Percentiles rank a stretch among this genome's conserved stretches.
These are phyloP conservation scores for Zoanthus sansibaricus DNA, from an alignment of 92 coral and sea anemone genomes.

Conservation along the genomic window DNA sequence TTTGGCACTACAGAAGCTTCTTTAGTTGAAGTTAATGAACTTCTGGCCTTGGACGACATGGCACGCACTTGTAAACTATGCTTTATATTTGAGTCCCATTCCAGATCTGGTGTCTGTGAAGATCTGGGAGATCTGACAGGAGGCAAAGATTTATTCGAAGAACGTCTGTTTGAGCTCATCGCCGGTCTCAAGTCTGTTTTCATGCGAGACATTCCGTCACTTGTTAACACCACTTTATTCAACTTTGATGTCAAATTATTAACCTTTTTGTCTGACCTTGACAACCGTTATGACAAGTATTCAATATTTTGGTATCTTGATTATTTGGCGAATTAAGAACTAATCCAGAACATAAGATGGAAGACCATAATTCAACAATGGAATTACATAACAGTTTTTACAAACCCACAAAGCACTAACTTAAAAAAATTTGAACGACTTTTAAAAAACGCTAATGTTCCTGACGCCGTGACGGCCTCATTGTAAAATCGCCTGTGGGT, in stretches of 20 bases:
- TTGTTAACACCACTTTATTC: neutral
- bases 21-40: neutral
- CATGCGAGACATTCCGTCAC: slow-evolving; percentile 34
- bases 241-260: neutral
- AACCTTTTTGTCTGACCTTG: slow-evolving; percentile 5
- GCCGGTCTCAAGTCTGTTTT: slow-evolving; percentile 35
- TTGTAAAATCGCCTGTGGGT: no score
- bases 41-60: slow-evolving; percentile 17
- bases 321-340: neutral
- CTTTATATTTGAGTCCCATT: slow-evolving; percentile 31
- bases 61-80: slow-evolving; percentile 41
- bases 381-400: neutral
- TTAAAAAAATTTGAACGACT: no score
- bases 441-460: no score
- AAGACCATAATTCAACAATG: neutral
- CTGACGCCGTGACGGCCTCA: no score
- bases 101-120: slow-evolving; percentile 32
- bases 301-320: neutral
- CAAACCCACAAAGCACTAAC: no score
- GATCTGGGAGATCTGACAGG: slow-evolving; percentile 30
- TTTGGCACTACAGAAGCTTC: neutral
- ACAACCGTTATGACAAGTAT: neutral
- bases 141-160: slow-evolving; percentile 24
- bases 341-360: neutral
- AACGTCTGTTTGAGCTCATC: slow-evolving; percentile 23